A percentile compares a stretch with the other conserved stretches of the same genome.
Conservation (phyloP, 2,113 vertebrate genomes). For the Greenwoodochromis staneri region DNA sequence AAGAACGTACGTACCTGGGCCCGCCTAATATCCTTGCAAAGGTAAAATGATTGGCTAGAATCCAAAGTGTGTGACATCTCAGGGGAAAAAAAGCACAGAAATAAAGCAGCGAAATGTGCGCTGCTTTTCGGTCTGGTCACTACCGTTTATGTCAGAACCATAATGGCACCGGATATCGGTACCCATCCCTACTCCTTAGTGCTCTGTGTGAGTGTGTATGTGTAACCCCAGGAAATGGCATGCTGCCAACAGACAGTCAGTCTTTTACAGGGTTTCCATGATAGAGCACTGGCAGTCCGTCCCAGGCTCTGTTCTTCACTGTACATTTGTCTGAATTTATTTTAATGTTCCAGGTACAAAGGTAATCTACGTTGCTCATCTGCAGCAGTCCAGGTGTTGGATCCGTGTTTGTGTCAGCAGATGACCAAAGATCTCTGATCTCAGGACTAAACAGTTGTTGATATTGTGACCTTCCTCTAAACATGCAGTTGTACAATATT, state of each 20-base stretch:
- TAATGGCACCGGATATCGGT: accelerated
- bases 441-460: not conserved
- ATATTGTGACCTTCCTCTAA: not conserved
- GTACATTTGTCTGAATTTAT: not conserved
- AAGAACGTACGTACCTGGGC: accelerated
- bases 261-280: not conserved
- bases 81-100: accelerated
- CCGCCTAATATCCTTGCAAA: accelerated
- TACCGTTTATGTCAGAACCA: not conserved
- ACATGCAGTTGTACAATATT: not conserved
- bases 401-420: not conserved
- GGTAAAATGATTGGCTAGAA: accelerated
- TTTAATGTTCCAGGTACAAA: not conserved
- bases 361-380: not conserved
- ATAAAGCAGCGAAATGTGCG: accelerated
- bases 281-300: accelerated
- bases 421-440: not conserved
- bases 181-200: not conserved
- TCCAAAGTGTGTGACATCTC: accelerated
- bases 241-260: not conserved
- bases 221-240: not conserved
- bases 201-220: not conserved
- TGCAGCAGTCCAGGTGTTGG: not conserved
- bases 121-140: accelerated
- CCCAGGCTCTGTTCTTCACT: not conserved